phyloP scores from a whole-genome alignment of 2,797 vertebrate genomes.

The Epinephelus awoara region DNA sequence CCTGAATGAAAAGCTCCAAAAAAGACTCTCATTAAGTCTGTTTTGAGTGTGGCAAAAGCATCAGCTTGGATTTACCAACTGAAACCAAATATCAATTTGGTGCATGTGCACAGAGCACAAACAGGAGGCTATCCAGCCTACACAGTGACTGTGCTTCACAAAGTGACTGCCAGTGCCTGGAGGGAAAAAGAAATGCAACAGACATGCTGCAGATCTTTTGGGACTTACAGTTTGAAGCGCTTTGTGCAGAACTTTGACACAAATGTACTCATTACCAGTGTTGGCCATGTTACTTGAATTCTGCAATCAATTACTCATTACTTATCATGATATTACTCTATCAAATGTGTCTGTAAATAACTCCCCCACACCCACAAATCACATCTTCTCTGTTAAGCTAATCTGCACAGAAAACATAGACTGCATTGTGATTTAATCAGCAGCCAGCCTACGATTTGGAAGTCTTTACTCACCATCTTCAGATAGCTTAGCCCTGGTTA shows the following conservation, averaged over 20 bases:
- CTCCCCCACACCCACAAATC: not conserved
- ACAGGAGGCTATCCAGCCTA: not conserved
- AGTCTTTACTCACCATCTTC: not conserved
- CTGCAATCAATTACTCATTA: constrained; percentile 1
- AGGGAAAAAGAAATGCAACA: not conserved
- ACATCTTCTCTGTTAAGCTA: not conserved
- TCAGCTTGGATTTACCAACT: constrained; percentile 22
- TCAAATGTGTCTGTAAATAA: not conserved
- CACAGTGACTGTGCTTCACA: not conserved
- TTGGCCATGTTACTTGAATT: not conserved
- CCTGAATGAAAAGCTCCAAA: constrained; percentile 16
- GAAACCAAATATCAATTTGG: not conserved
- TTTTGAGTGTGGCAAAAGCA: constrained; percentile 10
- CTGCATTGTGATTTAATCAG: not conserved
- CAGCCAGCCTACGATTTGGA: not conserved
- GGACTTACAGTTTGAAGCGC: not conserved
- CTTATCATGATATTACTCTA: not conserved
- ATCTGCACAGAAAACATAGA: not conserved
- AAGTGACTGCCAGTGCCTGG: constrained; percentile 1
- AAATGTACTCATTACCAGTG: not conserved
- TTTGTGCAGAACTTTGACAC: not conserved
- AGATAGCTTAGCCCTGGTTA: not conserved
- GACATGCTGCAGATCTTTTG: not conserved
- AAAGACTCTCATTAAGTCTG: constrained; percentile 11
- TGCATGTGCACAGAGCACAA: not conserved